Conservation (phyloP, 64 coral and sea anemone genomes). For the Montipora cactus region DNA sequence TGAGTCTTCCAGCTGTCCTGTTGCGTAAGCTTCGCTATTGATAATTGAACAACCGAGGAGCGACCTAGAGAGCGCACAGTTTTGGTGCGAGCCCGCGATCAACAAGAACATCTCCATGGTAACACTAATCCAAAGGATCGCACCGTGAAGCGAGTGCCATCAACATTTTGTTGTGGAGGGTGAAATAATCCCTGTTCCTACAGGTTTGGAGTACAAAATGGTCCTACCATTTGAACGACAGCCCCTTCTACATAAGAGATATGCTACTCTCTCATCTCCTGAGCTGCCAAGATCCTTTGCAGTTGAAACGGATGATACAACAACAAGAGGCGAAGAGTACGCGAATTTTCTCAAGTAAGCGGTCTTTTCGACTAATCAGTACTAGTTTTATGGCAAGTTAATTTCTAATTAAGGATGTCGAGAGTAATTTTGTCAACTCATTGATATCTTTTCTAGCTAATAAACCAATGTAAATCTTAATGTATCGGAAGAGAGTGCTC, state of each 20-base stretch:
- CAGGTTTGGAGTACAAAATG: slow-evolving; percentile 63
- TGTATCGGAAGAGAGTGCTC: too few relatives aligned
- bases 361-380: too few relatives aligned
- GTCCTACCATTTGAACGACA: slow-evolving; percentile 97
- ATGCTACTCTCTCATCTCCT: slow-evolving; percentile 68
- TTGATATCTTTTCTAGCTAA: too few relatives aligned
- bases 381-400: neutral
- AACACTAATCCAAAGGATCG: too few relatives aligned
- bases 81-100: too few relatives aligned
- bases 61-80: too few relatives aligned
- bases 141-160: neutral
- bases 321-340: slow-evolving; percentile 81
- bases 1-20: too few relatives aligned
- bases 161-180: too few relatives aligned
- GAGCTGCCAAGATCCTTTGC: slow-evolving; percentile 1
- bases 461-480: too few relatives aligned
- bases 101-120: too few relatives aligned
- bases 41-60: too few relatives aligned
- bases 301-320: neutral
- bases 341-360: slow-evolving; percentile 89
- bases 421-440: neutral
- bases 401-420: neutral
- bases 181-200: neutral
- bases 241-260: slow-evolving; percentile 91
- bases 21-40: too few relatives aligned